A percentile compares a stretch with the other conserved stretches of the same genome.
These are phyloP conservation scores for Aplidium turbinatum DNA, from an alignment of 23 tunicate genomes.

Conservation along the genomic window DNA sequence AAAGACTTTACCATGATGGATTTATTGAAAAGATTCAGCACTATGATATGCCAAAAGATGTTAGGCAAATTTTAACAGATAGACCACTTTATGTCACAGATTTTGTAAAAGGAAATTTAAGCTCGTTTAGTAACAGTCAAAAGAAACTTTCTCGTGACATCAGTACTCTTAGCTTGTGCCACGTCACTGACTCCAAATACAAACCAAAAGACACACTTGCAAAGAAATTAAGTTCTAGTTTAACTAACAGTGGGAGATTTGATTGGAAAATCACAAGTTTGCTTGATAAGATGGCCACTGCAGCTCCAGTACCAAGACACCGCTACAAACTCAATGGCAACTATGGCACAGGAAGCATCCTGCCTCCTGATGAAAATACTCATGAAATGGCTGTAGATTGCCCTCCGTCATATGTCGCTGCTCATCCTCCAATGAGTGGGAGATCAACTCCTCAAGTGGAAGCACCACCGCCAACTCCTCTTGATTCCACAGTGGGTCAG, in stretches of 20 bases:
- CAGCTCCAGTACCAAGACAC: conserved; percentile 47
- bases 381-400: conserved; percentile 94
- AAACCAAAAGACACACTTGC: background rate
- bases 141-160: conserved; percentile 10
- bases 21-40: conserved; percentile 28
- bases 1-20: conserved; percentile 9
- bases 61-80: conserved; percentile 17
- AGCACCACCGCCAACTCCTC: conserved; percentile 89
- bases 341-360: conserved; percentile 37
- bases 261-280: conserved; percentile 22
- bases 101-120: conserved; percentile 13
- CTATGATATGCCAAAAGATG: conserved; percentile 30
- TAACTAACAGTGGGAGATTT: conserved; percentile 31
- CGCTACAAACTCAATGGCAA: conserved; percentile 53
- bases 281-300: conserved; percentile 62
- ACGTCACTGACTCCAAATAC: background rate
- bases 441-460: conserved; percentile 58
- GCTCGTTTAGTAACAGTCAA: background rate
- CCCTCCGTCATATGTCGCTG: conserved; percentile 70
- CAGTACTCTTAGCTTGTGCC: conserved; percentile 8
- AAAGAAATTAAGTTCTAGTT: background rate
- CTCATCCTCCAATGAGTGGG: conserved; percentile 64
- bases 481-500: conserved; percentile 43
- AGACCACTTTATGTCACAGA: conserved; percentile 39
- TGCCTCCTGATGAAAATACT: conserved; percentile 82